These are phyloP conservation scores for Melanotaenia maccullochi DNA, from an alignment of 2,797 vertebrate species.

Conservation along the genomic window DNA sequence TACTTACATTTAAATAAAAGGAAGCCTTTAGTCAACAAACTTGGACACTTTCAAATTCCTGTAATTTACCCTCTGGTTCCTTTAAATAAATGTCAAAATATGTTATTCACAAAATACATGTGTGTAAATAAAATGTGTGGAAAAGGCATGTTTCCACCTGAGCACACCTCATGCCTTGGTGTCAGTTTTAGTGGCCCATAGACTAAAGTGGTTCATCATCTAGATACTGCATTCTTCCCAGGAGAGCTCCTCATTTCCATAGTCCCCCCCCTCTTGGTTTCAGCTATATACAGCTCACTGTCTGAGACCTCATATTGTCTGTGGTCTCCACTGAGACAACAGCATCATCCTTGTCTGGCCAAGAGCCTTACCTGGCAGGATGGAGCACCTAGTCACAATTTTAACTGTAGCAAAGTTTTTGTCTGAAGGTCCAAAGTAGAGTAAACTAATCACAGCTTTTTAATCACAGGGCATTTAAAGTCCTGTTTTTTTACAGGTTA, in stretches of 20 bases:
- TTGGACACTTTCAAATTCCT: no score
- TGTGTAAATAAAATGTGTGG: constrained; percentile 18
- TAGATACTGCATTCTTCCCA: constrained; percentile 51
- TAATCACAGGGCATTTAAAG: constrained; percentile 16
- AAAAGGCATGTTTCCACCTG: constrained; percentile 46
- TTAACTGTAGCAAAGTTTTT: constrained; percentile 47
- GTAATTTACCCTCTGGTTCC: no score
- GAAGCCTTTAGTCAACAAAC: no score
- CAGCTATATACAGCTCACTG: constrained; percentile 21
- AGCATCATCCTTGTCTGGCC: constrained; percentile 16
- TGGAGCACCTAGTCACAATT: constrained; percentile 28
- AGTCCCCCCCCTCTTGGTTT: constrained; percentile 19
- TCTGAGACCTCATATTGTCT: constrained; percentile 30
- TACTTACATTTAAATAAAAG: no score
- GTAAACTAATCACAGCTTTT: constrained; percentile 37
- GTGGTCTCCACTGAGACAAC: constrained; percentile 23
- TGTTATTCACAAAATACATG: neutral
- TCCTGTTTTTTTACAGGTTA: constrained; percentile 46
- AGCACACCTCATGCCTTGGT: constrained; percentile 39
- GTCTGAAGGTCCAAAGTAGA: constrained; percentile 37
- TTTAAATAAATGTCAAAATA: no score
- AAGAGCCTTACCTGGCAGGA: constrained; percentile 3
- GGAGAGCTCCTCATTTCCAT: constrained; percentile 43
- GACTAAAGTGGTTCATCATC: constrained; percentile 42
- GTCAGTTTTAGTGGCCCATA: constrained; percentile 42